Base-by-base conservation (phyloP, 2,113 vertebrate species). In the Perca schrenkii region DNA sequence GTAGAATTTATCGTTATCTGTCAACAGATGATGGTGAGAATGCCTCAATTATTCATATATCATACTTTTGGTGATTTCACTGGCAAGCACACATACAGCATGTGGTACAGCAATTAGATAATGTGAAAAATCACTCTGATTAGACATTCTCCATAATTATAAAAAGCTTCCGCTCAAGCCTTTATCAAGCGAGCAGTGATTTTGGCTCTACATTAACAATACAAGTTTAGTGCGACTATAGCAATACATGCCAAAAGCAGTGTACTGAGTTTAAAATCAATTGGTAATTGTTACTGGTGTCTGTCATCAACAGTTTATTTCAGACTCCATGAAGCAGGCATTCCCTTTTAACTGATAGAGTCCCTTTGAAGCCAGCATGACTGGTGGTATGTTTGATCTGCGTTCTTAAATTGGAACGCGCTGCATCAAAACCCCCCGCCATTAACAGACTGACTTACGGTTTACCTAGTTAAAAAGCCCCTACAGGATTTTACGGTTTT, bases 341-440 rank as follows among this genome's bases (percentile, higher is more conserved):
- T 74, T 74, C 12, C 50, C 34, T 53, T 52, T 79, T 16, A 62
- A 49, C 8, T 17, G 40, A 81, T 1, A 47, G n/a, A 56, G 66
- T 36, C 52, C 8, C 14, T 63, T 54, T 78, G 65, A 71, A 84
- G 53, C n/a, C 56, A 31, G 22, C 54, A 28, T 34, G 34, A 31
- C 78, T 64, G 66, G 25, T 25, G 11, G 28, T 12, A 16, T 74
- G 73, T 58, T 73, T 72, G 40, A 73, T 74, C 36, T n/a, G 61
- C 36, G 12, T 11, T 34, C 15, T 50, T 79, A 49, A 80, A 72
- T 61, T 70, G 68, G 17, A 85, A 79, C 63, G 22, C 2, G 0
- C 36, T 17, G 54, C 66, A 63, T 46, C 66, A 81, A 77, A 77
- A 34, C 43, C 46, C 11, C 21, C 16, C 31, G 60, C 49, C 25